phyloP scores from a whole-genome alignment of 2,113 vertebrate genomes.

The Nerophis lumbriciformis region DNA sequence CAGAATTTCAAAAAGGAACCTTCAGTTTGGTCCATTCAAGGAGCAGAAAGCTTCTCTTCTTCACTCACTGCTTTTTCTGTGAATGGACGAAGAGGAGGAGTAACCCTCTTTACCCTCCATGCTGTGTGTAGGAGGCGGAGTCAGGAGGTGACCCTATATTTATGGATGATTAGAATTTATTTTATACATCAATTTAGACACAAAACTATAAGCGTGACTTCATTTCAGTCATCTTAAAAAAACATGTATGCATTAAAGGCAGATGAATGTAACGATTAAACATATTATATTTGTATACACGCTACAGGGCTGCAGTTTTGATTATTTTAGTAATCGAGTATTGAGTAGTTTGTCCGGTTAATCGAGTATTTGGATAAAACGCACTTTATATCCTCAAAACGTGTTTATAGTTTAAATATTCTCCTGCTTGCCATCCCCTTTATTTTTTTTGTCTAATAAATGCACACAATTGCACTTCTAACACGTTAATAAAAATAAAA shows the following conservation, averaged over 20 bases:
- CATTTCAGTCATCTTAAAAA: background rate
- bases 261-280: background rate
- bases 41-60: constrained; percentile 30
- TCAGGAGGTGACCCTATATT: constrained; percentile 48
- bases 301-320: too few species aligned
- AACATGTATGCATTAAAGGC: background rate
- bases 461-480: too few species aligned
- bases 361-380: too few species aligned
- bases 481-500: too few species aligned
- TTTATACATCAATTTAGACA: background rate
- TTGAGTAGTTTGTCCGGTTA: too few species aligned
- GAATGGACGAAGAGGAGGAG: constrained; percentile 70
- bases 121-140: constrained; percentile 53
- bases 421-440: too few species aligned
- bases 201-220: background rate
- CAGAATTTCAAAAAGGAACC: background rate
- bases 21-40: constrained; percentile 38
- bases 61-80: constrained; percentile 43
- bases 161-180: background rate
- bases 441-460: too few species aligned
- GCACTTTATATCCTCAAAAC: too few species aligned
- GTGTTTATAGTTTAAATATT: too few species aligned
- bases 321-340: too few species aligned
- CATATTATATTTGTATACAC: background rate
- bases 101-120: constrained; percentile 74